Conservation (phyloP, 2,113 vertebrate species). For the Nycticorax nycticorax region DNA sequence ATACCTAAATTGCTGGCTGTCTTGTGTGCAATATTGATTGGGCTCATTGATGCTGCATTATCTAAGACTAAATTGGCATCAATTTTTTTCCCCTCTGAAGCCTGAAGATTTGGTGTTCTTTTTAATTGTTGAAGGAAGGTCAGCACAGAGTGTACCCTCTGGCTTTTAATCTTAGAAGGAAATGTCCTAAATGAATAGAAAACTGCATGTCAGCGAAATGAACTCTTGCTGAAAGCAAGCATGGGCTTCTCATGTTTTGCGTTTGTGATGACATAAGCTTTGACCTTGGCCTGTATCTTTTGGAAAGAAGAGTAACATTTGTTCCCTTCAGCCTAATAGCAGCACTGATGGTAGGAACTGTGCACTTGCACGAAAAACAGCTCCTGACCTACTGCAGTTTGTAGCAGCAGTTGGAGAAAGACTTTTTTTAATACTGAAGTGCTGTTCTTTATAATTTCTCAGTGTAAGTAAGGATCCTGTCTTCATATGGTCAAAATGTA, state of each 20-base stretch:
- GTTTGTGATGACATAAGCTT: conserved; percentile 63
- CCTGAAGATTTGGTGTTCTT: conserved; percentile 43
- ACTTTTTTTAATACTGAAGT: background rate
- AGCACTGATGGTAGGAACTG: background rate
- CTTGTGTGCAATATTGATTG: conserved; percentile 45
- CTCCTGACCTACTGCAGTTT: background rate
- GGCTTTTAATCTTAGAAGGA: conserved; percentile 50
- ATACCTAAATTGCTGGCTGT: conserved; percentile 34
- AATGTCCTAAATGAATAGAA: conserved; percentile 52
- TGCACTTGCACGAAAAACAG: background rate
- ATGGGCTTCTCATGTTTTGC: conserved; percentile 56
- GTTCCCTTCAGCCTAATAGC: conserved; percentile 38
- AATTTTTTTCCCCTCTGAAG: background rate
- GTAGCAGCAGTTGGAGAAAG: background rate
- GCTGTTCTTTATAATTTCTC: background rate
- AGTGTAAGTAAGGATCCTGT: background rate
- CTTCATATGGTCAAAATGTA: background rate
- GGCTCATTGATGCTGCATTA: conserved; percentile 48
- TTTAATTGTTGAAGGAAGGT: conserved; percentile 67
- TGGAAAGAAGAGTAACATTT: conserved; percentile 3
- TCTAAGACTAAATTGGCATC: conserved; percentile 45
- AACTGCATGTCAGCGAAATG: conserved; percentile 57
- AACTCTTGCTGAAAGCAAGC: conserved; percentile 52
- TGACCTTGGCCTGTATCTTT: conserved; percentile 63
- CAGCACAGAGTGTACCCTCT: conserved; percentile 46